These are phyloP conservation scores for Coelopa pilipes DNA, from an alignment of 2,888 invertebrate genomes.

Conservation along the genomic window DNA sequence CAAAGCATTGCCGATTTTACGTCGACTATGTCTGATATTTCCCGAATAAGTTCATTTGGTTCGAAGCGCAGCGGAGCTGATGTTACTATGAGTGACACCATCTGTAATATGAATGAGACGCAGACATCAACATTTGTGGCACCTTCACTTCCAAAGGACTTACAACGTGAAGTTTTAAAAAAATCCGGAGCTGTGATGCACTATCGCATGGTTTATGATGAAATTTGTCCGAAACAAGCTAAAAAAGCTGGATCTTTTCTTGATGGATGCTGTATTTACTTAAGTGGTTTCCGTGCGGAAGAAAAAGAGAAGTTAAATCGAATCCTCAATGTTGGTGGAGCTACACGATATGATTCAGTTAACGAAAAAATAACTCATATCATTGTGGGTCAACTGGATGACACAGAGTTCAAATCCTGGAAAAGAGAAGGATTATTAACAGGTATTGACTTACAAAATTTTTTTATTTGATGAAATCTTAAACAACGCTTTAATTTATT, in stretches of 20 bases:
- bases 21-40: slow-evolving; percentile 58
- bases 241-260: slow-evolving; percentile 83
- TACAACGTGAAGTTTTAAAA: slow-evolving; percentile 49
- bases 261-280: slow-evolving; percentile 85
- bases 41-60: slow-evolving; percentile 56
- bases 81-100: slow-evolving; percentile 52
- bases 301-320: slow-evolving; percentile 76
- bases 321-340: slow-evolving; percentile 83
- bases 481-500: not conserved
- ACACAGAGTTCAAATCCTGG: slow-evolving; percentile 67
- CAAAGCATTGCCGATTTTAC: slow-evolving; percentile 59
- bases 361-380: slow-evolving; percentile 84
- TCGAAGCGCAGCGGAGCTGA: slow-evolving; percentile 43
- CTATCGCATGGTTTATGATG: slow-evolving; percentile 52
- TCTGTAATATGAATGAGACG: slow-evolving; percentile 46
- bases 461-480: not conserved
- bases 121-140: slow-evolving; percentile 45
- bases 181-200: slow-evolving; percentile 36
- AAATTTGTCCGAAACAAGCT: slow-evolving; percentile 74
- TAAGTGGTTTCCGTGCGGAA: slow-evolving; percentile 74
- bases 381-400: slow-evolving; percentile 74
- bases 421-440: slow-evolving; percentile 53
- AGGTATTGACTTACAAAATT: slow-evolving; percentile 34
- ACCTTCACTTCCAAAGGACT: slow-evolving; percentile 45
- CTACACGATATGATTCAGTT: slow-evolving; percentile 80